Evolutionary conservation across 2,797 vertebrate genomes (phyloP), one percentile per base, ranked within the genome.

Genomic region (Eospalax fontanierii): DNA sequence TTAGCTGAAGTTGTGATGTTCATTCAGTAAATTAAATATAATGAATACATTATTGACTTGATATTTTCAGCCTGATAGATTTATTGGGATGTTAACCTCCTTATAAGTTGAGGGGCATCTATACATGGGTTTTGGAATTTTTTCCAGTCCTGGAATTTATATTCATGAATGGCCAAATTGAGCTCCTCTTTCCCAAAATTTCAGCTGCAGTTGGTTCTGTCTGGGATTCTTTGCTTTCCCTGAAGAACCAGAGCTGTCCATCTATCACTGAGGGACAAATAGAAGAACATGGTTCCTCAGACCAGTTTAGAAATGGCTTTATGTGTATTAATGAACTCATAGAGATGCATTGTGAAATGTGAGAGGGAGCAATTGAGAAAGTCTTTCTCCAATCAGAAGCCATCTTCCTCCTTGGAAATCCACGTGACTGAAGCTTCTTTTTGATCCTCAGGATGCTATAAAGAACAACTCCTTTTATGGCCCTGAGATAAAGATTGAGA

Each of bases 361-460:
- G 63, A 90, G 12, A 76, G 26, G n/a, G 14, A 68, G 14, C 15
- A 26, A 24, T 79, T 85, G 70, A 43, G 61, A 76, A 54, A 82
- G 6, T 73, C 76, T 80, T 83, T n/a, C 75, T 6, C 33, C 1
- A 18, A 0, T 61, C 33, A 22, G 35, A 91, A 35, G 5, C 28
- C 5, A 7, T 43, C 46, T 0, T 1, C 68, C 50, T 80, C 54
- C 43, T 70, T 21, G 87, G 46, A 92, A 93, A 86, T 35, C 7
- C 12, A 83, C 7, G 21, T 92, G 3, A 16, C 93, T 94, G 54
- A 96, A 68, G 80, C 83, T 91, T 97, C 57, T 22, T 89, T 97
- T 43, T 88, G 38, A 73, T 78, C 70, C 85, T 81, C 97, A 99
- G 99, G 99, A 99, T 94, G 99, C 99, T 12, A 99, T 99, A 89